Base-by-base conservation (phyloP, 2,888 invertebrate genomes). In the Toxonevra muliebris region DNA sequence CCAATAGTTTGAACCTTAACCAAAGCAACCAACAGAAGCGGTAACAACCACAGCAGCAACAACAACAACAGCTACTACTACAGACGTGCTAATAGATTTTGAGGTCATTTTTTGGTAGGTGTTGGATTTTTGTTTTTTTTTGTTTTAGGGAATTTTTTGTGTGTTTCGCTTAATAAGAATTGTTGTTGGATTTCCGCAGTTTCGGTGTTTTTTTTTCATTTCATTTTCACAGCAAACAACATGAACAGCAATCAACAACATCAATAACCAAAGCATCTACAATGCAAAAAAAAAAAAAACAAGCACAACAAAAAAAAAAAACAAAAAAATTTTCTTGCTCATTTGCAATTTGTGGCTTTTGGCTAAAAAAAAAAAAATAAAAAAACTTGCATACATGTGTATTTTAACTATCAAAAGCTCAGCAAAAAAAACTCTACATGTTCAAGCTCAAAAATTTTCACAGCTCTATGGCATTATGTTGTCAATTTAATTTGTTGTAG, bases 401-500 rank as follows among this genome's bases (percentile, higher is more conserved):
- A 30, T 30, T 30, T 30, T 30, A 30, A 7, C 30, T 30, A 30
- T 30, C 30, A 30, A 30, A 30, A 30, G 2, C 30, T 7, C 30
- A 30, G 7, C 2, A 30, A 30, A 30, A 30, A 30, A 30, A 30
- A 30, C 30, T 30, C 30, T 4, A 30, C 30, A 30, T 30, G 30
- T 30, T 30, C 7, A 30, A 30, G 30, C 30, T 10, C 48, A 13
- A 48, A 13, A 48, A 48, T 48, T 48, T 48, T 48, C 48, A 48
- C 48, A 48, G 15, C 48, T 48, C 5, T 48, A 15, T n/a, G 48
- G 48, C 48, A 48, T 48, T 48, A 48, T 48, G 48, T 48, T 48
- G 48, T 48, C 48, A 48, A 48, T 48, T 48, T 48, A 48, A 48
- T 48, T 48, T 15, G 48, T 10, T 48, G 48, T 48, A 15, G n/a